Base-by-base conservation (phyloP, 2,888 invertebrate genomes). In the Acronicta aceris region DNA sequence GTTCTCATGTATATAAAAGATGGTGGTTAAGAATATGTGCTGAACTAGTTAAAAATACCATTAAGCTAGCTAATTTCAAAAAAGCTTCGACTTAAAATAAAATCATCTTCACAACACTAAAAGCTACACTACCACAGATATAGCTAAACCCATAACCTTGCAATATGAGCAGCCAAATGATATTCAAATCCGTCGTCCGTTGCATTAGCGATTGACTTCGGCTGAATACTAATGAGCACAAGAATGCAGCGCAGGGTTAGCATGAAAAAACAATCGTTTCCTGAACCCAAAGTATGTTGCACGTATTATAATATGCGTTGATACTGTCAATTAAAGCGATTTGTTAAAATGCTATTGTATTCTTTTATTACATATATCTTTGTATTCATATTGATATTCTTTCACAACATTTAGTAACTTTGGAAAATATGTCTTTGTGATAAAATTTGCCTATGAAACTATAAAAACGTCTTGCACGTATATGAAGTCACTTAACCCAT, bases 221-320 rank as follows among this genome's bases (percentile, higher is more conserved):
- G 78, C 59, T 82, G 89, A 82, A 90, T 90, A 82, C 77, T 78
- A 86, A 89, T 86, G 73, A 66, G 59, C 55, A 67, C 68, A 78
- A 81, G 58, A 69, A 74, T 71, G 64, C 57, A 54, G 79, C 60
- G 67, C 69, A 74, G 78, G 78, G 69, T 82, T 81, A 78, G 78
- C 81, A 78, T 72, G 67, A 84, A 89, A 81, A 82, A 84, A 68
- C 75, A 71, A 81, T 78, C 78, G 81, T 87, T 89, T 87, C 86
- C 87, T 89, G 85, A 78, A 82, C 66, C 62, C 71, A 67, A 73
- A 79, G 74, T 85, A 83, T 84, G 85, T 86, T 61, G 84, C 76
- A 81, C 85, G 86, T 87, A 30, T 38, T 66, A 16, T 0, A 13
- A 36, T 43, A 45, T 67, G 46, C 53, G 27, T 61, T 21, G 7